phyloP scores from a whole-genome alignment of 2,888 invertebrate genomes.

The Epirrita christyi region DNA sequence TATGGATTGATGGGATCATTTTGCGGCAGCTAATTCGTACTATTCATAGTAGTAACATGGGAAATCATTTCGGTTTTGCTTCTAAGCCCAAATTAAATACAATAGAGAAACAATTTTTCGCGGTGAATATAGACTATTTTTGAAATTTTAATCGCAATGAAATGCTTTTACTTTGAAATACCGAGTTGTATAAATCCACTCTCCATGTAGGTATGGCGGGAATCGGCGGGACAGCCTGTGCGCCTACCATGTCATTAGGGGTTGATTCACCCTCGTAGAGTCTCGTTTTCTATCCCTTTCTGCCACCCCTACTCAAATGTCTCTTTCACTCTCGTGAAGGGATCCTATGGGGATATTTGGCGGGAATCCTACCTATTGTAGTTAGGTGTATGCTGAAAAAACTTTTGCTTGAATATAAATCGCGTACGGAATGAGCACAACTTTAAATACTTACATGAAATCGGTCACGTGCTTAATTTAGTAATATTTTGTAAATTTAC shows the following conservation, averaged over 20 bases:
- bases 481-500: constrained; percentile 16
- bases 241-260: constrained; percentile 71
- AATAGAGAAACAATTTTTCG: no score
- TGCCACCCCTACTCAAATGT: constrained; percentile 64
- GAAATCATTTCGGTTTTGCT: no score
- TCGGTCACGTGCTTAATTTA: neutral
- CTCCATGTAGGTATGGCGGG: neutral
- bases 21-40: no score
- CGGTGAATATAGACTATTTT: no score
- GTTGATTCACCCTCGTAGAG: constrained; percentile 78
- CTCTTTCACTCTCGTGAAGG: constrained; percentile 56
- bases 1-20: no score
- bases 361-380: constrained; percentile 41
- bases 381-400: neutral
- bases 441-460: neutral
- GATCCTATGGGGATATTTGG: constrained; percentile 42
- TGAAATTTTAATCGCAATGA: no score
- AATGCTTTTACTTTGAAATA: constrained; percentile 3
- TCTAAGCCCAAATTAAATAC: no score
- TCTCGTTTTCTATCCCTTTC: constrained; percentile 65
- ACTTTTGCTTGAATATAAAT: constrained; percentile 2
- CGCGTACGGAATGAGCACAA: neutral
- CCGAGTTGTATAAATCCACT: constrained; percentile 5
- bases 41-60: no score
- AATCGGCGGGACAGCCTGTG: constrained; percentile 47